phyloP scores from a whole-genome alignment of 92 coral and sea anemone genomes.

The Phenganax subtilis region DNA sequence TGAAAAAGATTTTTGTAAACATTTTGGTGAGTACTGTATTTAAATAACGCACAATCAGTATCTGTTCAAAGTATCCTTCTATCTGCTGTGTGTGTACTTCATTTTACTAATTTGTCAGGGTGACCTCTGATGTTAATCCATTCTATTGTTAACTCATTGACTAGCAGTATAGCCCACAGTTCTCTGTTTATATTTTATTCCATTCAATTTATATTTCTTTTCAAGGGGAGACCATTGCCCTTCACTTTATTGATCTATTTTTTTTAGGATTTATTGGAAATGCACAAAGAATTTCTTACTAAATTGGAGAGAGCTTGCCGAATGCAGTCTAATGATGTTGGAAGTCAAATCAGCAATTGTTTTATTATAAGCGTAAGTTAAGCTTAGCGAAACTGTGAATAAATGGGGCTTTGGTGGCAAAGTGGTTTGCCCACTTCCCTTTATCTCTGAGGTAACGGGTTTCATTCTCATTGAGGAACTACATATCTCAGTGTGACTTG shows the following conservation, averaged over 20 bases:
- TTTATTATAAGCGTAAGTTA: conserved; percentile 75
- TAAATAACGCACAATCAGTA: too few species aligned
- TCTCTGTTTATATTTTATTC: not conserved
- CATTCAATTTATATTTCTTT: not conserved
- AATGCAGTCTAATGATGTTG: conserved; percentile 35
- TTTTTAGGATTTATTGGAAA: conserved; percentile 61
- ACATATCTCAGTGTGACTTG: too few species aligned
- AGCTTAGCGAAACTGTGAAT: not conserved
- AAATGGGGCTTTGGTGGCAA: too few species aligned
- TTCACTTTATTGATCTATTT: not conserved
- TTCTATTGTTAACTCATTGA: not conserved
- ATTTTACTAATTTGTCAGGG: too few species aligned
- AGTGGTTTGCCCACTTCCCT: too few species aligned
- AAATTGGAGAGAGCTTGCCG: conserved; percentile 70
- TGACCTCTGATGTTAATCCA: too few species aligned
- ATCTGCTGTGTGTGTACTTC: too few species aligned
- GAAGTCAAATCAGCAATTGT: conserved; percentile 61
- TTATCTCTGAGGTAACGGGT: too few species aligned
- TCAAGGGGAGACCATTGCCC: not conserved
- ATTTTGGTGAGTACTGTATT: conserved; percentile 61
- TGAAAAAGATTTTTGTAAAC: conserved; percentile 74
- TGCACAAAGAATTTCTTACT: conserved; percentile 64
- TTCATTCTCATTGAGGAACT: too few species aligned
- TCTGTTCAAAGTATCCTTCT: too few species aligned
- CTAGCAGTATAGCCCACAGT: not conserved